Percentiles rank a stretch among this genome's conserved stretches.
Conservation (phyloP, 2,113 vertebrate genomes). For the Phylloscopus trochiloides region DNA sequence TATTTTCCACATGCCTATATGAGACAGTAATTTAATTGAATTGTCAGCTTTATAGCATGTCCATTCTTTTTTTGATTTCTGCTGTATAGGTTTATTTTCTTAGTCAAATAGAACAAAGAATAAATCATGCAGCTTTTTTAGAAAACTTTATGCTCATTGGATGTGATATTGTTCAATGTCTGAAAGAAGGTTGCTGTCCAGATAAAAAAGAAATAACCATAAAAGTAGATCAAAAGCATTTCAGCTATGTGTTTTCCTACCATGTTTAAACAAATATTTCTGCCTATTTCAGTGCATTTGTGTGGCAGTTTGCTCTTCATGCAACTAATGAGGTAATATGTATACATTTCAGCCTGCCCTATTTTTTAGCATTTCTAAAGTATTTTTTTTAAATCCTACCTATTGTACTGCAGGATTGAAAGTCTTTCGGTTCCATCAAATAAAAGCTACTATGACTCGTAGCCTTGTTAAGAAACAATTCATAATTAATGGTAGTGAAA, state of each 20-base stretch:
- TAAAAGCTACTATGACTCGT: accelerated
- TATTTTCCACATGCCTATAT: background rate
- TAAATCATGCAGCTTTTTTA: background rate
- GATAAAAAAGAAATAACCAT: background rate
- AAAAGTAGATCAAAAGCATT: background rate
- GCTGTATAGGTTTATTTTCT: background rate
- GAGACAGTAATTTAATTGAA: background rate
- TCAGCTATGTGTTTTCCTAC: background rate
- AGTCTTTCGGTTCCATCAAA: background rate
- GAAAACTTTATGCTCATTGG: background rate
- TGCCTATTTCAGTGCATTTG: background rate
- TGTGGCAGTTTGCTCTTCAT: background rate
- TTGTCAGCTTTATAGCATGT: background rate
- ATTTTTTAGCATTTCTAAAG: background rate
- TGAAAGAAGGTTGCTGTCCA: background rate
- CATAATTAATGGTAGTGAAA: background rate
- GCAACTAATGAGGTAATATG: background rate
- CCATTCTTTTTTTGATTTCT: background rate
- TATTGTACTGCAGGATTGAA: background rate
- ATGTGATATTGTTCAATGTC: background rate
- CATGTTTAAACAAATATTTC: background rate
- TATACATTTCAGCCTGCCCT: background rate
- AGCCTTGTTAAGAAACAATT: background rate
- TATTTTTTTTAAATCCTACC: background rate
- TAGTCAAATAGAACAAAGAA: background rate